phyloP scores from a whole-genome alignment of 1,140 invertebrate species.

The Leguminivora glycinivorella region DNA sequence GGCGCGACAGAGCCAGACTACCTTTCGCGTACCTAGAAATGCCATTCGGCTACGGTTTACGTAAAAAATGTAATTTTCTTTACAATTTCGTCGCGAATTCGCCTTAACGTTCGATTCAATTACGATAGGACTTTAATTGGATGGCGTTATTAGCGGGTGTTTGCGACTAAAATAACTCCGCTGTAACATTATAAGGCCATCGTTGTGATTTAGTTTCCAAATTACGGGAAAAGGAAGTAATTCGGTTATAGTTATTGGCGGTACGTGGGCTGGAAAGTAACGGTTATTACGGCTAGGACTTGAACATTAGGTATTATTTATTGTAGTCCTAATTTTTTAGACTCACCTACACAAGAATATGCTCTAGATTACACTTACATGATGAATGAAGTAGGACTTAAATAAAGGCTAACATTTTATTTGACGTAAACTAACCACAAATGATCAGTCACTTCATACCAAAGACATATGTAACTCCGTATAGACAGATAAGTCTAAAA shows the following conservation, averaged over 20 bases:
- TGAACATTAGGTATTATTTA: neutral
- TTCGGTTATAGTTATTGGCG: neutral
- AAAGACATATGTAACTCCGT: too few species aligned
- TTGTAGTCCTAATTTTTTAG: neutral
- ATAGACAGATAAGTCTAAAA: too few species aligned
- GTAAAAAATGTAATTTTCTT: slow-evolving; percentile 15
- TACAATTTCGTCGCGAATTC: neutral
- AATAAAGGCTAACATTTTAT: too few species aligned
- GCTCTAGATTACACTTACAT: too few species aligned
- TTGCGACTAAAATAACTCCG: slow-evolving; percentile 17
- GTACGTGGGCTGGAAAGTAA: neutral
- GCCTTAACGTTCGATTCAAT: slow-evolving; percentile 23
- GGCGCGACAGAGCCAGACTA: too few species aligned
- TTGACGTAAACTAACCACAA: too few species aligned
- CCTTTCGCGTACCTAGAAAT: too few species aligned
- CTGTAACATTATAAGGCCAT: slow-evolving; percentile 26
- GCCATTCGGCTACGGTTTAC: too few species aligned
- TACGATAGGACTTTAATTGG: slow-evolving; percentile 28
- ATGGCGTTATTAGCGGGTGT: slow-evolving; percentile 8
- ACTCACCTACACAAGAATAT: too few species aligned
- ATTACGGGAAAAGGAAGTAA: slow-evolving; percentile 9
- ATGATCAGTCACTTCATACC: too few species aligned
- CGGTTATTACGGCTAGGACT: neutral
- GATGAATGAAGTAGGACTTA: too few species aligned
- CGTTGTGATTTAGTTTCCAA: slow-evolving; percentile 12